These are phyloP conservation scores for Phasia obesa DNA, from an alignment of 2,888 invertebrate species.

Conservation along the genomic window DNA sequence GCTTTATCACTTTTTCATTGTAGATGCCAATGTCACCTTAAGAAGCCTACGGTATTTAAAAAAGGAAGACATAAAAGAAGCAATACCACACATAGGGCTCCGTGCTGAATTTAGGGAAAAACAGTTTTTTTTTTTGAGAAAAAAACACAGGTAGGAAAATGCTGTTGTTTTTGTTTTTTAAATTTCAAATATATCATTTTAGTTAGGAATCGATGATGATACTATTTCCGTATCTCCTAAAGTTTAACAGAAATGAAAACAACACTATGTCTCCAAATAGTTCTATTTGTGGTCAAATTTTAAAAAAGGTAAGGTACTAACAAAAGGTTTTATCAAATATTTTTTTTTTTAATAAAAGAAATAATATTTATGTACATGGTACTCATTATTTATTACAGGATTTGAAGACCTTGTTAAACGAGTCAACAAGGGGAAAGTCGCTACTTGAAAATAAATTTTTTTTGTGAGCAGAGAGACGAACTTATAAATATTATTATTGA, in stretches of 20 bases:
- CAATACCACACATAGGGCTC: no score
- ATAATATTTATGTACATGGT: neutral
- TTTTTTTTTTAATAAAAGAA: no score
- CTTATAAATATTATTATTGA: constrained; percentile 12
- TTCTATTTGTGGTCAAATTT: neutral
- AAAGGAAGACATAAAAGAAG: no score
- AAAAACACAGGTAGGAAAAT: no score
- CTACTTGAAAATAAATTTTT: neutral
- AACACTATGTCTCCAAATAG: constrained; percentile 1
- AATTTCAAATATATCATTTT: neutral
- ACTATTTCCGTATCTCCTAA: neutral
- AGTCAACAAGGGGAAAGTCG: neutral
- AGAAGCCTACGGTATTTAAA: no score
- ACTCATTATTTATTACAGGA: neutral
- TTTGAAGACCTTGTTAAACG: neutral
- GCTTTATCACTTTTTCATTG: no score
- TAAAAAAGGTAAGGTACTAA: neutral
- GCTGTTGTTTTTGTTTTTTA: no score
- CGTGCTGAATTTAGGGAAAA: no score
- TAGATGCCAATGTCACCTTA: no score
- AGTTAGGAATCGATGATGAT: constrained; percentile 20
- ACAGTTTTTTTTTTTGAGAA: no score
- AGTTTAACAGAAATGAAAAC: neutral
- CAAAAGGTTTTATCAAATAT: no score
- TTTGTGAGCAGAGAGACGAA: constrained; percentile 1